Evolutionary conservation across 2,888 invertebrate genomes (phyloP).

Genomic region (Leptopterna dolabrata): DNA sequence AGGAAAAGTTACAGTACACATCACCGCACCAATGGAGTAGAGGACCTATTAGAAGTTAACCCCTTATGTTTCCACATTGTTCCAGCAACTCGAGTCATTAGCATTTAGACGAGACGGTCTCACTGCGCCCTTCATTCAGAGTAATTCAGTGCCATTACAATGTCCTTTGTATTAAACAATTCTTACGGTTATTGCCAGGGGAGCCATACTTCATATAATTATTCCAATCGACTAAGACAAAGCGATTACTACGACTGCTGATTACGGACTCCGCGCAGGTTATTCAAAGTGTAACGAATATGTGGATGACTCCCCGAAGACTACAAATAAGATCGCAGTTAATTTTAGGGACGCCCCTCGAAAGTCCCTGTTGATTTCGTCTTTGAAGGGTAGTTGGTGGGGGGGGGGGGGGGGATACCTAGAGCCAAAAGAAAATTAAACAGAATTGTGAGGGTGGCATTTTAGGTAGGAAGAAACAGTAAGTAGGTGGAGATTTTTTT

Average conservation of each 20-base stretch:
- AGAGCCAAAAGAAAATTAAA: too few relatives aligned
- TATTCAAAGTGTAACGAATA: not conserved
- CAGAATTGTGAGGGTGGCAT: too few relatives aligned
- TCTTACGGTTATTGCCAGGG: not conserved
- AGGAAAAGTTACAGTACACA: too few relatives aligned
- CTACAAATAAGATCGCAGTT: too few relatives aligned
- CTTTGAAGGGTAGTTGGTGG: too few relatives aligned
- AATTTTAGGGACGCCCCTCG: too few relatives aligned
- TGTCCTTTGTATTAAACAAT: not conserved
- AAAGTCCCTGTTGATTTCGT: too few relatives aligned
- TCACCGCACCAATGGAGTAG: not conserved
- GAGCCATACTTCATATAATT: not conserved
- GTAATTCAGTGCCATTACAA: not conserved
- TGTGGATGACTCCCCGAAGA: not conserved
- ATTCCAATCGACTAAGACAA: not conserved
- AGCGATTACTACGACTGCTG: not conserved
- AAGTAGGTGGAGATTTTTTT: too few relatives aligned
- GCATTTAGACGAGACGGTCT: constrained; percentile 32
- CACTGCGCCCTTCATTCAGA: not conserved
- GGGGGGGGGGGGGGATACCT: too few relatives aligned
- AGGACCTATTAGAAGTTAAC: not conserved
- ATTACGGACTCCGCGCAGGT: not conserved
- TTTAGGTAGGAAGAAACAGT: too few relatives aligned
- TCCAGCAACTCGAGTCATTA: not conserved
- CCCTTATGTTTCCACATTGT: not conserved